Evolutionary conservation across 2,888 invertebrate genomes (phyloP), one percentile per base, ranked within the genome.

Genomic region (Iselma pallidipennis): DNA sequence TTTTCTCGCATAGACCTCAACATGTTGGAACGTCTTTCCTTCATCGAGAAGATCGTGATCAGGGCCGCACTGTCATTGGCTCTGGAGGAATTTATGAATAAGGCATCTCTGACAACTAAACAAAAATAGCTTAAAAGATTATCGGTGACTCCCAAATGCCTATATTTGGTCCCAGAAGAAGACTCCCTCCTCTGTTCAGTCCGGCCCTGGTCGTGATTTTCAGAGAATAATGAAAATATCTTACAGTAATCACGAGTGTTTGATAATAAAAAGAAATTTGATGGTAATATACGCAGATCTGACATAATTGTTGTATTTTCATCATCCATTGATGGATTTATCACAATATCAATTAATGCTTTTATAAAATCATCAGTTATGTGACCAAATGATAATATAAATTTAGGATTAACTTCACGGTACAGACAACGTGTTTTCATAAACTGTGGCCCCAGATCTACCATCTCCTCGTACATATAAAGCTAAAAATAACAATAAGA

Each of bases 401-500:
- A 83, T 63, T 82, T 81, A 0, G 90, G 90, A 19, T 84, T 82
- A 14, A 87, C 84, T 79, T 89, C 89, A 4, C 84, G 82, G 74
- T 84, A 87, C 9, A 91, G 74, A 56, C 83, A 83, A 31, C 82
- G 81, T 49, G 89, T 84, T 66, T 89, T 82, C 58, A 83, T 82
- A 77, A 88, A 89, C 69, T 88, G 86, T 0, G 89, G 88, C 0
- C 83, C 81, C 1, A 85, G 82, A 77, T 92, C 92, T 16, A 85
- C 80, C 62, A 87, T 85, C 79, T 92, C 92, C 66, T 89, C 86
- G 72, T 92, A 83, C 52, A 91, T 81, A 75, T 84, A 85, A 1
- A 92, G 76, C 85, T 89, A 72, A 37, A 75, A 72, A 66, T 2
- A 25, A 25, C 5, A 25, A 25, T 4, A 4, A 4, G 5, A 5